Base-by-base conservation (phyloP, 2,888 invertebrate species). In the Nomada goodeniana region DNA sequence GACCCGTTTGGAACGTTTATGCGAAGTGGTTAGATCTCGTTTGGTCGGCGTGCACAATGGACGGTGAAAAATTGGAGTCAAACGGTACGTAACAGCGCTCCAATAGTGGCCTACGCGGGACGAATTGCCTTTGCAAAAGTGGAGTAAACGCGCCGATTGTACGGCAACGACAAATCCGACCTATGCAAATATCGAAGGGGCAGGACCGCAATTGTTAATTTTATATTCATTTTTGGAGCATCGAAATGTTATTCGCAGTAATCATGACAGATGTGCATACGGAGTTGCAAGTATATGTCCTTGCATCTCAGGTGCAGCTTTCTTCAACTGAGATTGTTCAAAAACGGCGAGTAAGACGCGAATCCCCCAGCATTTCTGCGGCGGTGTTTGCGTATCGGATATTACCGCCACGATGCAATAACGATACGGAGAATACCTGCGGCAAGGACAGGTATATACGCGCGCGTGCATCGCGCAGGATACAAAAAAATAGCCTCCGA, bases 1-100 rank as follows among this genome's bases (percentile, higher is more conserved):
- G 69, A 73, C 75, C 67, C 72, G 70, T 52, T 71, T 59, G 29
- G 68, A 72, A 77, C 74, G 80, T 77, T 81, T 81, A 76, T 59
- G 67, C 70, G 73, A 69, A 74, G 61, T 65, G 74, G 59, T 20
- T 36, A 52, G 52, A 26, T 26, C 42, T 29, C 55, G 36, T 53
- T 7, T 5, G 15, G 20, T 60, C 26, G 2, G 11, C 42, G 10
- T 61, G 61, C 5, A 36, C 15, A 20, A 52, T 15, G 36, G 44
- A 44, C 18, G 11, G 44, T 26, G 18, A 57, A 68, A 68, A 55
- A 68, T 42, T 55, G 9, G 10, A 23, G 44, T 44, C 18, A 15
- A 15, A 26, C 42, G 53, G 7, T 29, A 57, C 44, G 36, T 36
- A 36, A 36, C 36, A 36, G 36, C 36, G 36, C 36, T 36, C 36